Conservation (phyloP, 2,888 invertebrate genomes). For the Chymomyza fuscimana region DNA sequence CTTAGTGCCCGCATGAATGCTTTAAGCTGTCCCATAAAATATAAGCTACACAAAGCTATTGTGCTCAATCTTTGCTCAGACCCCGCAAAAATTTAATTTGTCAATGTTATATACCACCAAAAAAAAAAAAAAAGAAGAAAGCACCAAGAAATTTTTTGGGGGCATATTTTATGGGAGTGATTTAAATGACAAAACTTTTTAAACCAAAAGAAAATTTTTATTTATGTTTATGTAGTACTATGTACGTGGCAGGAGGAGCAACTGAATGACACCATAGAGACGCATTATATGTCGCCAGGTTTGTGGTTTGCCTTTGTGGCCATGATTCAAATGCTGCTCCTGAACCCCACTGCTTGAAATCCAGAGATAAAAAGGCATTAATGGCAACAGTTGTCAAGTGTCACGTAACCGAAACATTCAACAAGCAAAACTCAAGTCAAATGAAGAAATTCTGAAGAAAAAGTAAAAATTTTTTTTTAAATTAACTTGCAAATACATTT, state of each 20-base stretch:
- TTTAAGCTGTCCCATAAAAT: neutral
- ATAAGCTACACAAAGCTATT: neutral
- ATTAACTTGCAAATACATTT: neutral
- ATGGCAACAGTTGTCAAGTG: constrained; percentile 72
- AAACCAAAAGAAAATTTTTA: constrained; percentile 10
- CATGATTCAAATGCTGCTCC: constrained; percentile 28
- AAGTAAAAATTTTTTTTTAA: constrained; percentile 2
- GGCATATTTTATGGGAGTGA: constrained; percentile 13
- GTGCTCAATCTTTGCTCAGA: neutral
- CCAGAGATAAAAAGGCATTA: constrained; percentile 42
- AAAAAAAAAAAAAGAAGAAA: neutral
- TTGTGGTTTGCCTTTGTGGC: constrained; percentile 16
- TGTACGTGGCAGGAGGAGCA: neutral
- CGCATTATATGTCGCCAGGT: constrained; percentile 52
- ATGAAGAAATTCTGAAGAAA: constrained; percentile 11
- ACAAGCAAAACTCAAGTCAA: neutral
- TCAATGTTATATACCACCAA: neutral
- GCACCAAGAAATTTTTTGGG: neutral
- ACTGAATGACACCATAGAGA: constrained; percentile 58
- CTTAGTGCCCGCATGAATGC: neutral
- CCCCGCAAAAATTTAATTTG: neutral
- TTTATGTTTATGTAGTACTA: neutral
- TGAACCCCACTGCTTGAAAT: neutral
- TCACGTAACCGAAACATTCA: constrained; percentile 16
- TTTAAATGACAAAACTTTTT: constrained; percentile 63